Percentiles rank a stretch among this genome's conserved stretches.
These are phyloP conservation scores for Drosophila infuscata DNA, from an alignment of 2,888 invertebrate species.

Conservation along the genomic window DNA sequence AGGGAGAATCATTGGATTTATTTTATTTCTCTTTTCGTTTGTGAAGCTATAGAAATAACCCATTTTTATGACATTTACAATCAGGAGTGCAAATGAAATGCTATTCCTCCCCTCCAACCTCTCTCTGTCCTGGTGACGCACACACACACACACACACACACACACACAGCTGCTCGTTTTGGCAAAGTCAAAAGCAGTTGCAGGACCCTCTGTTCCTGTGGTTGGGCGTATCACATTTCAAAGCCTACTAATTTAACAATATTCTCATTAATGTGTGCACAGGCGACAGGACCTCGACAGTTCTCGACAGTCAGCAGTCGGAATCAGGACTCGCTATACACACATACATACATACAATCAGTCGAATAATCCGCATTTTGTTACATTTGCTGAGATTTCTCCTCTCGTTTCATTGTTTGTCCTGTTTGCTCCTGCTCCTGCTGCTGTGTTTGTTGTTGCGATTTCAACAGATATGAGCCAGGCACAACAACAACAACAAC, in stretches of 20 bases:
- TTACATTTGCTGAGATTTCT: constrained; percentile 71
- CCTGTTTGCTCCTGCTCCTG: constrained; percentile 12
- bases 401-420: constrained; percentile 45
- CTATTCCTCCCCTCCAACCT: constrained; percentile 11
- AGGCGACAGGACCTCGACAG: constrained; percentile 41
- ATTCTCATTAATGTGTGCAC: constrained; percentile 84
- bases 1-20: neutral
- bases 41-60: constrained; percentile 74
- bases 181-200: constrained; percentile 64
- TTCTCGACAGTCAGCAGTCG: constrained; percentile 4
- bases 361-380: constrained; percentile 76
- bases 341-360: constrained; percentile 30
- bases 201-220: constrained; percentile 61
- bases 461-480: constrained; percentile 77
- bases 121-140: neutral
- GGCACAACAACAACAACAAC: constrained; percentile 23
- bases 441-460: constrained; percentile 68
- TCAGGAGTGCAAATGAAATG: constrained; percentile 43
- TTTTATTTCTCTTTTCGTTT: constrained; percentile 8
- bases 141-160: neutral
- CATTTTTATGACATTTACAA: constrained; percentile 69
- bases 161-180: constrained; percentile 72
- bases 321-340: neutral
- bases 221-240: constrained; percentile 84
- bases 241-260: constrained; percentile 84